Conservation (phyloP, 2,888 invertebrate species). For the Lasioglossum malachurum region DNA sequence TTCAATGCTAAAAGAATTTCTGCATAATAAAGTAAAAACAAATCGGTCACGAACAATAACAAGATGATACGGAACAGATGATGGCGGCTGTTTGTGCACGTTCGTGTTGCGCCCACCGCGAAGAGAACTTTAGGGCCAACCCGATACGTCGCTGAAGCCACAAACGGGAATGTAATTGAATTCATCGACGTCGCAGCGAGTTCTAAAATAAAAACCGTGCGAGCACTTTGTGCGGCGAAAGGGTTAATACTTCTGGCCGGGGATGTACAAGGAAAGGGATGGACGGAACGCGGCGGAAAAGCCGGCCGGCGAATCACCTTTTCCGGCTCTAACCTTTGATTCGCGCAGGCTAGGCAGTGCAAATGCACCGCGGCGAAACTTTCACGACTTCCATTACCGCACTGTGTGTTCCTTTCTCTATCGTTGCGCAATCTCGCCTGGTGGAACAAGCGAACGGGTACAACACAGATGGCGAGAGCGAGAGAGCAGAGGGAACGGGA, state of each 20-base stretch:
- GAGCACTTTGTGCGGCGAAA: background rate
- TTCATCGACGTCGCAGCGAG: background rate
- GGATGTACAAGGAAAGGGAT: background rate
- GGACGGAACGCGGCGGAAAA: conserved; percentile 4
- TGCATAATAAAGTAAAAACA: background rate
- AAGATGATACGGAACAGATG: background rate
- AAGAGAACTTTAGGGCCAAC: background rate
- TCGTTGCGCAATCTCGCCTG: conserved; percentile 41
- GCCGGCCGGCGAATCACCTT: conserved; percentile 29
- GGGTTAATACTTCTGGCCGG: background rate
- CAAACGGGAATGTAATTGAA: background rate
- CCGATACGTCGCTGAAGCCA: background rate
- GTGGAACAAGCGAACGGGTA: background rate
- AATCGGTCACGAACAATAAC: background rate
- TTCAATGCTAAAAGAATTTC: background rate
- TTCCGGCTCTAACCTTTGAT: conserved; percentile 46
- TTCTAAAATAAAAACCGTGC: background rate
- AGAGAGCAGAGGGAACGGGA: background rate
- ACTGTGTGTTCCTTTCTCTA: conserved; percentile 31
- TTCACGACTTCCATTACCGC: conserved; percentile 49
- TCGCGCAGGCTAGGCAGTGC: background rate
- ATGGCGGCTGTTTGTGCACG: background rate
- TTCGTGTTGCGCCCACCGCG: background rate
- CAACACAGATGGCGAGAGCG: background rate
- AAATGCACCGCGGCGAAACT: conserved; percentile 43